Base-by-base conservation (phyloP, 2,797 vertebrate genomes). In the Sphaeramia orbicularis region DNA sequence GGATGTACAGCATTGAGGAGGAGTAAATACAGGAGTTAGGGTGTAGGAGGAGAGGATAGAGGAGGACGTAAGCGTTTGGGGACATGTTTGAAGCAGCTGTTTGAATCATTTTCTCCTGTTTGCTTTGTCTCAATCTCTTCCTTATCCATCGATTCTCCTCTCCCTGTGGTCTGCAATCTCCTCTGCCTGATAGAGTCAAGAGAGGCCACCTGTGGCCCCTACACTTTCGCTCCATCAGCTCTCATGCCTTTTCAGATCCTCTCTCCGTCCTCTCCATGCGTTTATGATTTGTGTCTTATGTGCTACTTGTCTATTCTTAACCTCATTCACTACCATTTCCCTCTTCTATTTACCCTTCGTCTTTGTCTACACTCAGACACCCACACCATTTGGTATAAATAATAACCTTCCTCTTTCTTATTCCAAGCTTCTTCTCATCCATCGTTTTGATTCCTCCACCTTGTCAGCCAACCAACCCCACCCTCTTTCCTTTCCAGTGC, bases 191-290 rank as follows among this genome's bases (percentile, higher is more conserved):
- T 86, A 35, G 66, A 81, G 78, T 74, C 13, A 24, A 27, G 44
- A 63, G 51, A 53, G 36, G 19, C 76, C 86, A 86, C 74, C 84
- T 89, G 82, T 82, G 85, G 63, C 81, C 85, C 57, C 19, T 4
- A 12, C 21, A 1, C 30, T n/a, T 41, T 14, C 48, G n/a, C 42
- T 4, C 38, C 43, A 3, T 16, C 4, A 16, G 36, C 51, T 37
- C 16, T 18, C 8, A 12, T 55, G 14, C 12, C 13, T 74, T 91
- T 90, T 0, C 88, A 81, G 94, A n/a, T n/a, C 91, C 89, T 1
- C 80, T 80, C 6, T 32, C 45, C 10, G 78, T 91, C 21, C 89
- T 92, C 92, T 92, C 93, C 40, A 35, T 69, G 49, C n/a, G 0
- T 36, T 61, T 64, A 51, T 47, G 47, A 73, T 69, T 73, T 65